Conservation (phyloP, 2,888 invertebrate genomes). For the Meloe dianella region DNA sequence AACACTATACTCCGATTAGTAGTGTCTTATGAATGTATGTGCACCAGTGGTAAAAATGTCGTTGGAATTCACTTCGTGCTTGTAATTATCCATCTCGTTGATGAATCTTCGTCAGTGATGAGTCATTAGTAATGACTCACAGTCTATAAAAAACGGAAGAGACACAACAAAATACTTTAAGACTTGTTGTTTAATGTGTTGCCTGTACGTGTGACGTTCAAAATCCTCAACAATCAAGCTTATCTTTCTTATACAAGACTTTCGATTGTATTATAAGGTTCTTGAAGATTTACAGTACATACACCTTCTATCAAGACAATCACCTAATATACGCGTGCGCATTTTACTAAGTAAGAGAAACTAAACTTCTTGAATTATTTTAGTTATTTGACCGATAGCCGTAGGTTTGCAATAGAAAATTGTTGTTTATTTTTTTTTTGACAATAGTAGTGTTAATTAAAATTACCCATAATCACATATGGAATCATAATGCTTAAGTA, state of each 20-base stretch:
- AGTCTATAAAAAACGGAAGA: too few species aligned
- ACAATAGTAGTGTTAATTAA: not conserved
- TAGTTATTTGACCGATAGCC: conserved; percentile 50
- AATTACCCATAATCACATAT: not conserved
- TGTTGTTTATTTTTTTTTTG: not conserved
- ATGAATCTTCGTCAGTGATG: too few species aligned
- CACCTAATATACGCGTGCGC: conserved; percentile 34
- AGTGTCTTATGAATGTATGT: too few species aligned
- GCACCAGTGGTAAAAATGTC: too few species aligned
- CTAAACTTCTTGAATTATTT: conserved; percentile 45
- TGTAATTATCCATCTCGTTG: too few species aligned
- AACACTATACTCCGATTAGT: too few species aligned
- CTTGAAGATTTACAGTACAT: conserved; percentile 5
- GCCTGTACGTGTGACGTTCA: not conserved
- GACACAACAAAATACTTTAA: too few species aligned
- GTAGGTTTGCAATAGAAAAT: conserved; percentile 18
- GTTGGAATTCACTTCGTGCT: too few species aligned
- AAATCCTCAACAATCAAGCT: not conserved
- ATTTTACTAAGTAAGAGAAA: conserved; percentile 42
- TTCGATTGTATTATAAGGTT: conserved; percentile 4
- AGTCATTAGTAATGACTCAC: too few species aligned
- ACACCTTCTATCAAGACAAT: conserved; percentile 35
- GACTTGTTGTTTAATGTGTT: conserved; percentile 2
- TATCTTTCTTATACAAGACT: not conserved
- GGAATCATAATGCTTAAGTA: not conserved